Evolutionary conservation across 2,888 invertebrate species (phyloP).

Genomic region (Trachelus stipa): DNA sequence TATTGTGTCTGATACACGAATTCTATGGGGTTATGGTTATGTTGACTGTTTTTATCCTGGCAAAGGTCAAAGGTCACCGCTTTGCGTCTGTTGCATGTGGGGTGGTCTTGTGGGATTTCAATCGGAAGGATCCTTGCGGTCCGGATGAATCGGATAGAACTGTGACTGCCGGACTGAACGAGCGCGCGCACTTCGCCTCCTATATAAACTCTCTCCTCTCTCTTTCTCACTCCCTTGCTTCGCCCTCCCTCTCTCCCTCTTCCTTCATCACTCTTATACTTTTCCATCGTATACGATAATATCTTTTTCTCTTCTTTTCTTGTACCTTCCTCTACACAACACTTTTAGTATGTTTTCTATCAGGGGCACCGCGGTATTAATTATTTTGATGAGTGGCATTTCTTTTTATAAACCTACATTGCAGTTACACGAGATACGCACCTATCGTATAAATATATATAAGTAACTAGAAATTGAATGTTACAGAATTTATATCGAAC

Average conservation of each 20-base stretch:
- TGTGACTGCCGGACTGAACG: slow-evolving; percentile 63
- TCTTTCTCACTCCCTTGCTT: slow-evolving; percentile 28
- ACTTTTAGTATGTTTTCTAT: neutral
- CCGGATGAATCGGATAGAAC: slow-evolving; percentile 57
- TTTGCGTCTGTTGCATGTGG: neutral
- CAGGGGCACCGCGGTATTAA: neutral
- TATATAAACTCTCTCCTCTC: slow-evolving; percentile 64
- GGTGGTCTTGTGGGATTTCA: neutral
- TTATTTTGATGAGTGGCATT: neutral
- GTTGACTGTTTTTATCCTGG: neutral
- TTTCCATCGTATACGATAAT: neutral
- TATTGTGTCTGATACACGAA: neutral
- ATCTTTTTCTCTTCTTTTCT: slow-evolving; percentile 3
- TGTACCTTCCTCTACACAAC: slow-evolving; percentile 14
- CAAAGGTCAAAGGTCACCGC: neutral
- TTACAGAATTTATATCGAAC: too few species aligned
- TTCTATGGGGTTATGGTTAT: neutral
- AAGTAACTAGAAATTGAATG: neutral
- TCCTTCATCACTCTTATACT: slow-evolving; percentile 22
- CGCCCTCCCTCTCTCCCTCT: slow-evolving; percentile 12
- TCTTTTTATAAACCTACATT: neutral
- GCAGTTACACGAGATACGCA: neutral
- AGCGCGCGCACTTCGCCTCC: slow-evolving; percentile 62
- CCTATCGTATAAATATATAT: neutral
- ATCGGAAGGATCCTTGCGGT: slow-evolving; percentile 31